Evolutionary conservation across 2,113 vertebrate genomes (phyloP).

Genomic region (Glaucidium brasilianum): DNA sequence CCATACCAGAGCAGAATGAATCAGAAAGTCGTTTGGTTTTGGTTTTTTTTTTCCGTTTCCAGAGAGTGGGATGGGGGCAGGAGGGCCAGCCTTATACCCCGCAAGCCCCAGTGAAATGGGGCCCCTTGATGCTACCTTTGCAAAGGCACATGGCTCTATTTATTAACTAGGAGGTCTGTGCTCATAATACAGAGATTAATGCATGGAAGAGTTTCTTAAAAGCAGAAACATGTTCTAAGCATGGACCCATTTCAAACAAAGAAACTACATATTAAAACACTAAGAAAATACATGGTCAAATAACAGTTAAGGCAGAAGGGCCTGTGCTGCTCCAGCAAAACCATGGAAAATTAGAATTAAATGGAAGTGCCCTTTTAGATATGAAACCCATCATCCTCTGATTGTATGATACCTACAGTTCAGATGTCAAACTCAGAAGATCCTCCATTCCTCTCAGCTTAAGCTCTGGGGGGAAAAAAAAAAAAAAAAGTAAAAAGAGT

Average conservation of each 20-base stretch:
- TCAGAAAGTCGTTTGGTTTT: not conserved
- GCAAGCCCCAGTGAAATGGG: not conserved
- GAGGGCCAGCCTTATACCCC: not conserved
- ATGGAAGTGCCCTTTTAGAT: not conserved
- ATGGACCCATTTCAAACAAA: not conserved
- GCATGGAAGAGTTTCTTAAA: not conserved
- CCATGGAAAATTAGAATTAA: not conserved
- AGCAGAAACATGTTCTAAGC: not conserved
- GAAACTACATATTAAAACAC: not conserved
- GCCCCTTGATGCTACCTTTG: not conserved
- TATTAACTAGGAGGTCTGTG: not conserved
- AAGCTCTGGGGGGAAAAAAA: accelerated
- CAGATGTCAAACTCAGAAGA: not conserved
- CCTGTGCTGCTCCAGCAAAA: not conserved
- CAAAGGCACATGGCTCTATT: not conserved
- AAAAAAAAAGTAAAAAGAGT: not conserved
- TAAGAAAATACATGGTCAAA: not conserved
- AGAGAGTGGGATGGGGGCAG: not conserved
- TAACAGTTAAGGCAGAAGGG: not conserved
- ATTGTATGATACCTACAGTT: not conserved
- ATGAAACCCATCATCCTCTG: not conserved
- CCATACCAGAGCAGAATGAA: not conserved
- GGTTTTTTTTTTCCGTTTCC: not conserved
- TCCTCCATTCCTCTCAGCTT: not conserved
- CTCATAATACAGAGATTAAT: not conserved